Conservation (phyloP, 2,797 vertebrate genomes). For the Hemitrygon akajei region DNA sequence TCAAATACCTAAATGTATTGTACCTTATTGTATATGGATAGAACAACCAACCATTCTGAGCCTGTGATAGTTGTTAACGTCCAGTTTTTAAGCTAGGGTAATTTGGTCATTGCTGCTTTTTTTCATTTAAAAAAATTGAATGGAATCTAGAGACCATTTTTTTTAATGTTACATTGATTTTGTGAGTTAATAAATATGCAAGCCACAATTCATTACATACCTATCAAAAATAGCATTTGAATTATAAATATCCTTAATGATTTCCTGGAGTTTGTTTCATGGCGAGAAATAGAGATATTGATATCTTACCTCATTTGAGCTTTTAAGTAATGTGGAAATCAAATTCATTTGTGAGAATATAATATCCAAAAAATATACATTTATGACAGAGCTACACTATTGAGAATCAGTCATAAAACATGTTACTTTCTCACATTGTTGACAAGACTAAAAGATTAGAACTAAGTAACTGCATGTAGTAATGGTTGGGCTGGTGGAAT, state of each 20-base stretch:
- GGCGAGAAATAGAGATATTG: not conserved
- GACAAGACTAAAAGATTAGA: not conserved
- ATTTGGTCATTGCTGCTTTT: not conserved
- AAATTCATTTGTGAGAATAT: not conserved
- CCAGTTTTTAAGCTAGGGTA: not conserved
- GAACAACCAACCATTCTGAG: not conserved
- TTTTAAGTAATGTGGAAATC: not conserved
- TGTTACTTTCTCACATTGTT: not conserved
- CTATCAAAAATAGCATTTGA: not conserved
- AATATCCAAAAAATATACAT: not conserved
- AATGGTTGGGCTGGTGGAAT: not conserved
- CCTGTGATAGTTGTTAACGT: not conserved
- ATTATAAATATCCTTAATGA: not conserved
- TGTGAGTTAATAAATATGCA: not conserved
- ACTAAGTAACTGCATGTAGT: not conserved
- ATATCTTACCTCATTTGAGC: not conserved
- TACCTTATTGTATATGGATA: not conserved
- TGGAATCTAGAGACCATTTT: not conserved
- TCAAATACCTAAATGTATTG: not conserved
- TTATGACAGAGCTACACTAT: not conserved
- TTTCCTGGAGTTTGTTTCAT: not conserved
- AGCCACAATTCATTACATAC: not conserved
- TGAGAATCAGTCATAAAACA: not conserved
- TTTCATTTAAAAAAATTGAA: not conserved
- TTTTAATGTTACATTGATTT: not conserved